Evolutionary conservation across 1,140 invertebrate genomes (phyloP), one percentile per base, ranked within the genome.

Genomic region (Copidosoma floridanum): DNA sequence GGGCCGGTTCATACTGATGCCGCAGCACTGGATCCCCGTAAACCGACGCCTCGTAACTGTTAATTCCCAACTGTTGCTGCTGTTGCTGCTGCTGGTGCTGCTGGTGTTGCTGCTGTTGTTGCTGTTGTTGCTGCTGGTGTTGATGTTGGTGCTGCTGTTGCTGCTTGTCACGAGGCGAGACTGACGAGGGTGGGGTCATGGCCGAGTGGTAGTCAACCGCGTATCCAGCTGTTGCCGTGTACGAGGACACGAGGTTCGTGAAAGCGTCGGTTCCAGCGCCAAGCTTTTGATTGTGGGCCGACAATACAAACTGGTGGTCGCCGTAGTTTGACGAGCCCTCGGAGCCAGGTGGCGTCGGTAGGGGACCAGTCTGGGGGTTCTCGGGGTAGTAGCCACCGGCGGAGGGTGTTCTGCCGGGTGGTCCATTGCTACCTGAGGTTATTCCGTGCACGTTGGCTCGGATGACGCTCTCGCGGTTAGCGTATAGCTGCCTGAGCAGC

Each of bases 151-250:
- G 82, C 8, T 80, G 76, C 61, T 85, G 85, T 66, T 86, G 86
- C 72, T 89, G 88, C 73, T 92, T 94, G 69, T 95, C 93, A 44
- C 93, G 83, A 1, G 95, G 95, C 8, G 94, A 97, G 0, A 97
- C 94, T 2, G 93, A 96, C 1, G 93, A 93, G 11, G 95, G 94
- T 43, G 94, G 95, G 1, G 94, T 97, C 90, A 97, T 96, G 14
- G 94, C 93, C 24, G 93, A 92, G 71, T 93, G 90, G 69, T 92
- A 92, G 69, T 93, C 91, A 18, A 89, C 84, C 3, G 85, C 85
- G 67, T 93, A 92, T 21, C 84, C 85, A 7, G 85, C 84, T 18
- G 85, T 84, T 10, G 76, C 67, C 10, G 76, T 82, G 37, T 84
- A 83, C 0, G 85, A 84, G 2, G 84, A 85, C 2, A 86, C 84